These are phyloP conservation scores for Drosophila multiciliata DNA, from an alignment of 2,888 invertebrate species.

Conservation along the genomic window DNA sequence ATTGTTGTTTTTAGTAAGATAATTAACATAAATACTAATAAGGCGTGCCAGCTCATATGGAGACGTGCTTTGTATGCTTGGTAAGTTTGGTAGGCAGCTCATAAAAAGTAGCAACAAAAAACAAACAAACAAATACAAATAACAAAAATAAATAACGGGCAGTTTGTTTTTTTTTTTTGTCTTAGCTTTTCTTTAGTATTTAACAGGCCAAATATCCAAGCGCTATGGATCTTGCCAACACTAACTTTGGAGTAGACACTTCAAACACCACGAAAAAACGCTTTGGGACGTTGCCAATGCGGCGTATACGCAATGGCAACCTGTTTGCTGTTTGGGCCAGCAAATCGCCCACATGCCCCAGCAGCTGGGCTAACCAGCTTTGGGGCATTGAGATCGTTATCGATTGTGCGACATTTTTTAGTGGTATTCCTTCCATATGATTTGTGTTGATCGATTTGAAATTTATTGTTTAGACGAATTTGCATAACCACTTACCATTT, in stretches of 20 bases:
- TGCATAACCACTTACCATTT: conserved; percentile 49
- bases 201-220: conserved; percentile 60
- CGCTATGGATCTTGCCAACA: conserved; percentile 49
- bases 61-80: conserved; percentile 45
- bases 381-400: conserved; percentile 14
- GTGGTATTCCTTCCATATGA: conserved; percentile 8
- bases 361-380: conserved; percentile 30
- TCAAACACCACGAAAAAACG: conserved; percentile 26
- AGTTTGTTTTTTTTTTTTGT: conserved; percentile 19
- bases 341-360: conserved; percentile 33
- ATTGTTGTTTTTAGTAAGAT: conserved; percentile 60
- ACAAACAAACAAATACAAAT: conserved; percentile 1
- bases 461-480: conserved; percentile 12
- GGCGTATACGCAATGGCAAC: conserved; percentile 64
- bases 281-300: conserved; percentile 19
- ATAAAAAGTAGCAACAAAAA: conserved; percentile 31
- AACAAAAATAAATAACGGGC: conserved; percentile 31
- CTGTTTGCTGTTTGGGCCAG: conserved; percentile 42
- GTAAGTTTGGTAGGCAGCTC: conserved; percentile 53
- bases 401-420: conserved; percentile 12
- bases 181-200: conserved; percentile 24
- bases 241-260: conserved; percentile 47
- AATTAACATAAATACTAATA: conserved; percentile 75
- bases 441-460: conserved; percentile 34
- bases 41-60: conserved; percentile 62